Conservation (phyloP, 2,888 invertebrate species). For the Cephus rjabovi region DNA sequence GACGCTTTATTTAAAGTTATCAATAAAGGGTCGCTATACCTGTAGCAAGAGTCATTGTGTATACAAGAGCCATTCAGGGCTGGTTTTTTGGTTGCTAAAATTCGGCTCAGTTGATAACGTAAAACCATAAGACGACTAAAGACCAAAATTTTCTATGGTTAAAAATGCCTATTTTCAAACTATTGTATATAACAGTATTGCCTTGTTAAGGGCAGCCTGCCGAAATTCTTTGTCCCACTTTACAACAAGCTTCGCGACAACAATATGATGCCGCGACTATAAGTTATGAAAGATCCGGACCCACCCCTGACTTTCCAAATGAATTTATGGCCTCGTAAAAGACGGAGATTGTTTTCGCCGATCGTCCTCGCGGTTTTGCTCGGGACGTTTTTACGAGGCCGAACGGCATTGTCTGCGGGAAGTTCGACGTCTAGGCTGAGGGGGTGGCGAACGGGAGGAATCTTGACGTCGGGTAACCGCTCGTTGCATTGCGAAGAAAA, state of each 20-base stretch:
- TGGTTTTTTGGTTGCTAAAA: no score
- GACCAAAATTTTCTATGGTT: not conserved
- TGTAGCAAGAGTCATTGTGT: not conserved
- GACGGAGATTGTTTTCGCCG: conserved; percentile 46
- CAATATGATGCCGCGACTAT: conserved; percentile 18
- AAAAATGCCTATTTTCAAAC: not conserved
- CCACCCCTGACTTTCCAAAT: conserved; percentile 35
- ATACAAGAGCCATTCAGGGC: not conserved
- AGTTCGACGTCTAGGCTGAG: conserved; percentile 11
- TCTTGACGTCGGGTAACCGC: not conserved
- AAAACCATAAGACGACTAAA: not conserved
- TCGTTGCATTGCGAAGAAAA: not conserved
- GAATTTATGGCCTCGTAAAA: conserved; percentile 58
- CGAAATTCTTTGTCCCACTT: conserved; percentile 15
- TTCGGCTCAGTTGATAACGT: no score
- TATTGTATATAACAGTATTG: not conserved
- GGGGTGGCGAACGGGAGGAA: not conserved
- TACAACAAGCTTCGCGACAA: conserved; percentile 18
- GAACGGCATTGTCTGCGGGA: conserved; percentile 39
- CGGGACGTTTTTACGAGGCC: conserved; percentile 54
- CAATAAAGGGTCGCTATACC: not conserved
- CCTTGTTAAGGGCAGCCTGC: not conserved
- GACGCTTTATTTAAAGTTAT: not conserved
- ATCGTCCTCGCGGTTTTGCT: conserved; percentile 47
- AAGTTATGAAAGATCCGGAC: conserved; percentile 17